Conservation (phyloP, 30 jellyfish, hydroid and myxozoan species). For the Nemopilema nomurai region DNA sequence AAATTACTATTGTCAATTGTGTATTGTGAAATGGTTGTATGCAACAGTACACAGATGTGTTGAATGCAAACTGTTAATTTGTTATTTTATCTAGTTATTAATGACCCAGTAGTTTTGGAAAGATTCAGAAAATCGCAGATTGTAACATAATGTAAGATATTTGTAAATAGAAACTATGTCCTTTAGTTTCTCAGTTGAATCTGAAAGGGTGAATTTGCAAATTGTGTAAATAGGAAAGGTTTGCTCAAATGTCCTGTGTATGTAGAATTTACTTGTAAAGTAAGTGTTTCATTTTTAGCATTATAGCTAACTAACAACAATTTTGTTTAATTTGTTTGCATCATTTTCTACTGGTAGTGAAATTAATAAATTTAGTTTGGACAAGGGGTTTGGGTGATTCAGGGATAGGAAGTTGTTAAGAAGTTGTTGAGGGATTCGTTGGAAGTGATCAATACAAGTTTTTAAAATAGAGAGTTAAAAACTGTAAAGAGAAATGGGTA, state of each 20-base stretch:
- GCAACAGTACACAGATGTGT: too few relatives aligned
- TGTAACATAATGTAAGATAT: not conserved
- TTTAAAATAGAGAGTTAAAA: too few relatives aligned
- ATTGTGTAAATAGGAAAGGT: not conserved
- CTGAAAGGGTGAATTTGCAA: conserved; percentile 17
- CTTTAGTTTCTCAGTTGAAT: conserved; percentile 11
- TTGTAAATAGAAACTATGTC: not conserved
- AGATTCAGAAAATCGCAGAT: not conserved
- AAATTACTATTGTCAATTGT: too few relatives aligned
- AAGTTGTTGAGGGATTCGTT: too few relatives aligned
- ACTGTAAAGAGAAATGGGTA: too few relatives aligned
- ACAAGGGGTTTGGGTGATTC: too few relatives aligned
- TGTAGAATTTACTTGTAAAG: not conserved
- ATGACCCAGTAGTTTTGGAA: not conserved
- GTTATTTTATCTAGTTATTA: not conserved
- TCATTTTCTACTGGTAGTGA: not conserved
- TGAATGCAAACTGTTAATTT: too few relatives aligned
- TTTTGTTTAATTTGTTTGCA: not conserved
- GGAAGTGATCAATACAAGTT: too few relatives aligned
- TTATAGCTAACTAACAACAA: not conserved
- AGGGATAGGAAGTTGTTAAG: too few relatives aligned
- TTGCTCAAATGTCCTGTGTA: not conserved
- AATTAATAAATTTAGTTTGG: too few relatives aligned
- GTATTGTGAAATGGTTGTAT: too few relatives aligned
- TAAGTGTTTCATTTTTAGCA: not conserved